phyloP scores from a whole-genome alignment of 2,797 vertebrate genomes.

The Amblyopsis hoosieri region DNA sequence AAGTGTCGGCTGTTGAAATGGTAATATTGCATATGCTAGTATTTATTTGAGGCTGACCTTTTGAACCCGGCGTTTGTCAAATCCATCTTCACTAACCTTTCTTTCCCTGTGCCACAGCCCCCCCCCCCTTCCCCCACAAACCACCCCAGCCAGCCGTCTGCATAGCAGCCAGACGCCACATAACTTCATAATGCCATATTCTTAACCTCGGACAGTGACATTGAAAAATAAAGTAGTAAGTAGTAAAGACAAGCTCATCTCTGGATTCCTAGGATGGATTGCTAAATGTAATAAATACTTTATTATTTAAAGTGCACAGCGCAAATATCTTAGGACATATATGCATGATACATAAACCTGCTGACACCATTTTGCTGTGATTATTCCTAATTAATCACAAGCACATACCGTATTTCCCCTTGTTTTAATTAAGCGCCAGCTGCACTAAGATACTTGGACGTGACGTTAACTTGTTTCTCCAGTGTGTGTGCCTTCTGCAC shows the following conservation, averaged over 20 bases:
- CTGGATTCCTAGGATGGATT: too few relatives aligned
- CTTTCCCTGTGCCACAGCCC: conserved; percentile 52
- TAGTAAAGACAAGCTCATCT: too few relatives aligned
- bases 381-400: too few relatives aligned
- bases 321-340: too few relatives aligned
- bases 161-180: conserved; percentile 13
- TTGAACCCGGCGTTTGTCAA: conserved; percentile 66
- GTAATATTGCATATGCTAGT: conserved; percentile 40
- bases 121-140: not conserved
- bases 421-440: too few relatives aligned
- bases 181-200: conserved; percentile 31
- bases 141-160: not conserved
- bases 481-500: conserved; percentile 11
- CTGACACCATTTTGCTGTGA: too few relatives aligned
- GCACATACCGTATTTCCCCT: too few relatives aligned
- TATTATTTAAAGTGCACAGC: too few relatives aligned
- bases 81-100: conserved; percentile 70
- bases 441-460: not conserved
- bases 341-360: too few relatives aligned
- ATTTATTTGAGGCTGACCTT: conserved; percentile 62
- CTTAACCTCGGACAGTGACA: conserved; percentile 34
- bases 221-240: conserved; percentile 24
- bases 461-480: not conserved
- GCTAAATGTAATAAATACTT: too few relatives aligned
- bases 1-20: conserved; percentile 41